Conservation (phyloP, 2,797 vertebrate species). For the Pseudochirops cupreus region DNA sequence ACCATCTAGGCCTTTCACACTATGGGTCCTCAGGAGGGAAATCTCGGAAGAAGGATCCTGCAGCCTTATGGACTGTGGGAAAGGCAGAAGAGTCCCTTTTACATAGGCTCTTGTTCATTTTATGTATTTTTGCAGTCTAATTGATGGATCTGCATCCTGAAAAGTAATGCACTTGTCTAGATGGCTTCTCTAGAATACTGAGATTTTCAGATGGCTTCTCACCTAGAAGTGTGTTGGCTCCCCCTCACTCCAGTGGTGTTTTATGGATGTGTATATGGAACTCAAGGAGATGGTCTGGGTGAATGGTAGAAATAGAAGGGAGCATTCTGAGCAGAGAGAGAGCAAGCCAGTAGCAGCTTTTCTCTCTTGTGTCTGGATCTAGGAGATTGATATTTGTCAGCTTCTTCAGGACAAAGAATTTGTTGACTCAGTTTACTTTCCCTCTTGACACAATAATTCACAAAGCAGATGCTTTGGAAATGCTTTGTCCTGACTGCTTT, state of each 20-base stretch:
- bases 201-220: constrained; percentile 27
- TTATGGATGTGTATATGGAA: background rate
- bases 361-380: constrained; percentile 37
- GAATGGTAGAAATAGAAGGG: background rate
- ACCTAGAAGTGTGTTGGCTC: constrained; percentile 43
- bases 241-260: background rate
- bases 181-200: constrained; percentile 29
- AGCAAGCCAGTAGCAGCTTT: constrained; percentile 52
- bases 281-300: constrained; percentile 21
- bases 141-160: constrained; percentile 5
- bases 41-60: constrained; percentile 35
- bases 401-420: constrained; percentile 10
- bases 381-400: background rate
- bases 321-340: constrained; percentile 20
- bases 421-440: background rate
- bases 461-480: constrained; percentile 17
- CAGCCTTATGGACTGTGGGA: constrained; percentile 10
- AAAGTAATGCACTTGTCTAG: background rate
- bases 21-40: constrained; percentile 39
- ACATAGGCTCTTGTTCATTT: background rate
- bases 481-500: background rate
- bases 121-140: background rate
- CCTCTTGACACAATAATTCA: constrained; percentile 8
- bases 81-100: constrained; percentile 41
- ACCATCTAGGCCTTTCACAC: constrained; percentile 29